Conservation (phyloP, 2,797 vertebrate genomes). For the Sebastes minor region DNA sequence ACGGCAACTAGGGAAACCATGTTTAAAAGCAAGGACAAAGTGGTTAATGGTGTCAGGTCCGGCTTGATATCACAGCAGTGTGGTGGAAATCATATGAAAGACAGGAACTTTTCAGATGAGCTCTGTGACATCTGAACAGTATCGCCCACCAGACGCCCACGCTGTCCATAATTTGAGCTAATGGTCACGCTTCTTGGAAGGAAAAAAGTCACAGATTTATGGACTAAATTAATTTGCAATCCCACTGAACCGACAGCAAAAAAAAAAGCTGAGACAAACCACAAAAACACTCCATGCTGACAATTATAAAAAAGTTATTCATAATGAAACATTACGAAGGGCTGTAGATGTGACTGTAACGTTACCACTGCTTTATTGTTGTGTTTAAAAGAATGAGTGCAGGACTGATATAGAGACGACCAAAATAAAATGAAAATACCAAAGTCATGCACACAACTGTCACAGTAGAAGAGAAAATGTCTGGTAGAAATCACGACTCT, state of each 20-base stretch:
- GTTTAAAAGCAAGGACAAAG: constrained; percentile 57
- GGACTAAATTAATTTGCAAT: background rate
- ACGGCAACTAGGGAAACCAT: constrained; percentile 53
- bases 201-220: background rate
- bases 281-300: background rate
- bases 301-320: background rate
- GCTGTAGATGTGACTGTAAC: background rate
- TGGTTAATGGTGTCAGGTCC: constrained; percentile 51
- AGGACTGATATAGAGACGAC: background rate
- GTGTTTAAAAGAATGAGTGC: background rate
- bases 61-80: background rate
- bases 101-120: background rate
- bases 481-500: background rate
- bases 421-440: background rate
- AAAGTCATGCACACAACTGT: background rate
- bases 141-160: background rate
- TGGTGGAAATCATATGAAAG: constrained; percentile 1
- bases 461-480: background rate
- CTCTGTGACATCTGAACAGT: background rate
- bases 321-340: background rate
- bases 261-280: background rate
- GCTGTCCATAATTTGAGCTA: background rate
- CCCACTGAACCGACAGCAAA: background rate
- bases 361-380: background rate
- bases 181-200: background rate